Conservation (phyloP, 2,888 invertebrate species). For the Sericinus montela region DNA sequence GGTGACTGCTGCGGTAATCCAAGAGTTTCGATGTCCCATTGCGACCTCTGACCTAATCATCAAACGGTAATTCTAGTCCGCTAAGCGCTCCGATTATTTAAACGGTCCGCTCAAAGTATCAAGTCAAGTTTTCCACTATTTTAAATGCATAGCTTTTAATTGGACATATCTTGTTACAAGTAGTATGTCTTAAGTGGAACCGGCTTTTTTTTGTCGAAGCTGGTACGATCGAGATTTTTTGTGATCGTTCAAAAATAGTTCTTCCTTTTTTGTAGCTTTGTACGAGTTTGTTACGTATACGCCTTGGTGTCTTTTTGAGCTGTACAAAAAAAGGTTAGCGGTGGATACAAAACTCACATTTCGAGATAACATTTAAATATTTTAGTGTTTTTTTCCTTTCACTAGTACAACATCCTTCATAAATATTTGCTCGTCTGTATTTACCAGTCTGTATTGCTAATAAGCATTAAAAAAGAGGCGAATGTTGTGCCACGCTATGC, state of each 20-base stretch:
- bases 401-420: too few relatives aligned
- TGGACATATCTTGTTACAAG: constrained; percentile 10
- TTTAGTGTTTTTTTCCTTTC: too few relatives aligned
- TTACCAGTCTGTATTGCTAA: too few relatives aligned
- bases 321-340: too few relatives aligned
- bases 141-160: constrained; percentile 6
- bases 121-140: constrained; percentile 6
- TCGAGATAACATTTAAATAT: too few relatives aligned
- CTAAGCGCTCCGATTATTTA: neutral
- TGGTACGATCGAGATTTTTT: constrained; percentile 5
- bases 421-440: too few relatives aligned
- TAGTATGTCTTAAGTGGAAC: constrained; percentile 2
- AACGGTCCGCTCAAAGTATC: neutral
- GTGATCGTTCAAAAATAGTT: neutral
- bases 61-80: constrained; percentile 7
- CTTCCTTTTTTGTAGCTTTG: neutral
- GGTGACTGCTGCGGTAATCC: neutral
- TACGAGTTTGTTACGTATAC: neutral
- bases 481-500: too few relatives aligned
- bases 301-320: too few relatives aligned
- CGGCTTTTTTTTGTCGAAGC: neutral
- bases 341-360: too few relatives aligned
- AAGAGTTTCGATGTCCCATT: neutral
- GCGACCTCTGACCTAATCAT: constrained; percentile 4
- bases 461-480: too few relatives aligned